A percentile compares a stretch with the other conserved stretches of the same genome.
phyloP scores from a whole-genome alignment of 2,888 invertebrate genomes.

The Erebia palarica region DNA sequence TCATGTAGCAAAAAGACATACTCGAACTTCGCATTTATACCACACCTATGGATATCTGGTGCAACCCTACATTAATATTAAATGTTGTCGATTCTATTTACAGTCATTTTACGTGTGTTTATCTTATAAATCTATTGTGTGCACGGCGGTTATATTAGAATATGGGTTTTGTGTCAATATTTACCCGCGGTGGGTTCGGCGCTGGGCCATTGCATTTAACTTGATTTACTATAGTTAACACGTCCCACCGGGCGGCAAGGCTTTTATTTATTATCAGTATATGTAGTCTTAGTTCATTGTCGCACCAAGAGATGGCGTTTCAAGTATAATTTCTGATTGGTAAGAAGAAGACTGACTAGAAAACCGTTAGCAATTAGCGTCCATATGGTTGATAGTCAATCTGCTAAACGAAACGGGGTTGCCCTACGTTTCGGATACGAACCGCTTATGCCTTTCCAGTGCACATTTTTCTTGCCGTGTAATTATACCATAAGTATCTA shows the following conservation, averaged over 20 bases:
- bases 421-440: too few relatives aligned
- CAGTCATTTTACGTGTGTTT: conserved; percentile 81
- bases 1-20: too few relatives aligned
- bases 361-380: too few relatives aligned
- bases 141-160: conserved; percentile 60
- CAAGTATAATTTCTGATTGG: not conserved
- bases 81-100: conserved; percentile 82
- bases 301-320: not conserved
- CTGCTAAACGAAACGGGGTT: too few relatives aligned
- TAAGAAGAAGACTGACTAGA: too few relatives aligned
- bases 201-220: conserved; percentile 68
- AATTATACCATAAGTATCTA: too few relatives aligned
- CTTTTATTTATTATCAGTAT: not conserved
- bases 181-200: conserved; percentile 68
- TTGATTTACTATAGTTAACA: conserved; percentile 67
- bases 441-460: too few relatives aligned
- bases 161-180: conserved; percentile 80
- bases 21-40: too few relatives aligned
- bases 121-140: conserved; percentile 82
- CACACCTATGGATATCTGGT: too few relatives aligned
- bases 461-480: too few relatives aligned
- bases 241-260: conserved; percentile 64
- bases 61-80: conserved; percentile 55
- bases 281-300: too few relatives aligned
- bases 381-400: too few relatives aligned